phyloP scores from a whole-genome alignment of 1,140 invertebrate species.

The Magallana gigas region DNA sequence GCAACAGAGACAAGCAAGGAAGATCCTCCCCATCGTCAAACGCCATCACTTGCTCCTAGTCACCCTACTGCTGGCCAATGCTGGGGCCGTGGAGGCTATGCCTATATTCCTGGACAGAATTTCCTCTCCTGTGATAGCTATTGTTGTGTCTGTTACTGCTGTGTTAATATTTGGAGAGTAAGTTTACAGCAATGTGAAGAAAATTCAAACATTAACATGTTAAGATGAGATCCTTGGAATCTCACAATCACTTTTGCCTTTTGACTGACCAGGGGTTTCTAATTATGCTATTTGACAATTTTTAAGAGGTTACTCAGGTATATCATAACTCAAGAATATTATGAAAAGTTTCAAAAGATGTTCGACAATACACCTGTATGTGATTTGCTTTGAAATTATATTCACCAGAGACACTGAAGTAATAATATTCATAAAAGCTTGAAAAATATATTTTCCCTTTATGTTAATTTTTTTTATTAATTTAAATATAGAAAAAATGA shows the following conservation, averaged over 20 bases:
- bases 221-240: too few relatives aligned
- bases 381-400: too few relatives aligned
- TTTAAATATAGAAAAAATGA: not conserved
- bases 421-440: too few relatives aligned
- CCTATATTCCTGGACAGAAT: constrained; percentile 77
- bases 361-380: too few relatives aligned
- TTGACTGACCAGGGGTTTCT: too few relatives aligned
- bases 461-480: too few relatives aligned
- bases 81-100: constrained; percentile 77
- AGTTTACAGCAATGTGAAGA: constrained; percentile 50
- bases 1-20: constrained; percentile 72
- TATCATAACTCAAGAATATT: too few relatives aligned
- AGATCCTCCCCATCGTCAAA: constrained; percentile 74
- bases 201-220: not conserved
- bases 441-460: too few relatives aligned
- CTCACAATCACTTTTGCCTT: not conserved
- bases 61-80: constrained; percentile 76
- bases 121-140: constrained; percentile 75
- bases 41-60: constrained; percentile 76
- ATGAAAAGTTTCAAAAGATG: too few relatives aligned
- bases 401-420: too few relatives aligned
- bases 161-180: constrained; percentile 79
- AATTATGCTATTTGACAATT: too few relatives aligned
- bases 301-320: too few relatives aligned
- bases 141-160: constrained; percentile 76